These are phyloP conservation scores for Rachycentron canadum DNA, from an alignment of 2,797 vertebrate species.

Conservation along the genomic window DNA sequence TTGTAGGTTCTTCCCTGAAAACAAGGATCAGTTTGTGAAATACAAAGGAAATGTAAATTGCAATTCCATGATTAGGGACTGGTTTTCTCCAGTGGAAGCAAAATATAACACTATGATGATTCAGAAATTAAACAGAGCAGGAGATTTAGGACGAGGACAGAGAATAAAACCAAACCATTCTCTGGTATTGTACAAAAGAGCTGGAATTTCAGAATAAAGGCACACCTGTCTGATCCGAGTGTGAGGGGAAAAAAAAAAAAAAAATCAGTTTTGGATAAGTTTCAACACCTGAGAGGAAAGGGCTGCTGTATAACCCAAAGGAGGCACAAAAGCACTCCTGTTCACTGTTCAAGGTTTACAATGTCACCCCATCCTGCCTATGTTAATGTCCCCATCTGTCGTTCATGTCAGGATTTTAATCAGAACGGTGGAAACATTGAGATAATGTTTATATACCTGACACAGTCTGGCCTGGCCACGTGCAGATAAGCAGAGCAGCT, in stretches of 20 bases:
- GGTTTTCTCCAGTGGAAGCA: neutral
- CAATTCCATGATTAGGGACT: neutral
- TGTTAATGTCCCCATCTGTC: slow-evolving; percentile 9
- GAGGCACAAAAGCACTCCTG: slow-evolving; percentile 65
- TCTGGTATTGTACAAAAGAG: slow-evolving; percentile 1
- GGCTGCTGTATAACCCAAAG: slow-evolving; percentile 9
- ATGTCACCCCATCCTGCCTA: slow-evolving; percentile 22
- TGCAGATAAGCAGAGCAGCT: slow-evolving; percentile 49
- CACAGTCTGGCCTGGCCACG: slow-evolving; percentile 17
- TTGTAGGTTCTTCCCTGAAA: neutral
- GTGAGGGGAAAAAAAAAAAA: slow-evolving; percentile 43
- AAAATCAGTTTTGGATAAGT: slow-evolving; percentile 55
- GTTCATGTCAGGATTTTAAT: slow-evolving; percentile 30
- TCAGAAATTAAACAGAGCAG: neutral
- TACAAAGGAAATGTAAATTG: neutral
- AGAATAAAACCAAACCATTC: neutral
- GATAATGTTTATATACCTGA: slow-evolving; percentile 44
- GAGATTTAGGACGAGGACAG: neutral
- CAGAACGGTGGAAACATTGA: slow-evolving; percentile 42
- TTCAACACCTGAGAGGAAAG: slow-evolving; percentile 58
- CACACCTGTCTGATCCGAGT: slow-evolving; percentile 32
- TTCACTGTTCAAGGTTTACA: slow-evolving; percentile 44
- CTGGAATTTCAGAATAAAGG: slow-evolving; percentile 35
- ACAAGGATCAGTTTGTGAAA: neutral
- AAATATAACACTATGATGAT: neutral